Evolutionary conservation across 2,797 vertebrate genomes (phyloP).

Genomic region (Falco cherrug): DNA sequence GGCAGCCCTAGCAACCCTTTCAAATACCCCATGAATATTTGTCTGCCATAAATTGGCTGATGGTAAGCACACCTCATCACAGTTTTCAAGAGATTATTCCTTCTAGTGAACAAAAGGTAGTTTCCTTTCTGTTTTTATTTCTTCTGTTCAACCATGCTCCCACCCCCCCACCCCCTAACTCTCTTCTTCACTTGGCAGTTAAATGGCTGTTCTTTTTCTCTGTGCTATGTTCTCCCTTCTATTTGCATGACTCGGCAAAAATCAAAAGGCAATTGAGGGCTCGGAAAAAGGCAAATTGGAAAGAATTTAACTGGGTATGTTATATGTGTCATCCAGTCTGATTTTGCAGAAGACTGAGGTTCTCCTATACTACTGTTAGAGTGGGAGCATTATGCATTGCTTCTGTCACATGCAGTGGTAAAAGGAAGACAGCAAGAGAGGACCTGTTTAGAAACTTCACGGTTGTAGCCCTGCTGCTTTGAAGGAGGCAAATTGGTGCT

Average conservation of each 20-base stretch:
- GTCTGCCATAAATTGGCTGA: neutral
- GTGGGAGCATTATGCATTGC: neutral
- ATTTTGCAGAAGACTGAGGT: neutral
- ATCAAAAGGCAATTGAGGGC: neutral
- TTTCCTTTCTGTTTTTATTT: neutral
- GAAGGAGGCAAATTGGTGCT: neutral
- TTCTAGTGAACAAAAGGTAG: neutral
- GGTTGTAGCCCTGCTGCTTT: neutral
- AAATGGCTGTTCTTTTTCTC: neutral
- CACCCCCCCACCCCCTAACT: neutral
- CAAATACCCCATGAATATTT: neutral
- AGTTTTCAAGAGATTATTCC: neutral
- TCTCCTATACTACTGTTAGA: rapidly evolving
- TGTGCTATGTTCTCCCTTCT: neutral
- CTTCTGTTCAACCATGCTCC: neutral
- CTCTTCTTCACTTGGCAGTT: neutral
- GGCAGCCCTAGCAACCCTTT: neutral
- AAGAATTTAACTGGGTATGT: neutral
- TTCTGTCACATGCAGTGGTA: neutral
- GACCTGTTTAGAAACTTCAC: neutral
- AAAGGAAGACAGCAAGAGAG: neutral
- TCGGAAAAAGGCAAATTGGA: neutral
- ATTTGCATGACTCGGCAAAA: neutral
- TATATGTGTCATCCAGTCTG: neutral
- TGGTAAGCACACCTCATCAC: neutral